These are phyloP conservation scores for Argentina silus DNA, from an alignment of 2,797 vertebrate species.

Conservation along the genomic window DNA sequence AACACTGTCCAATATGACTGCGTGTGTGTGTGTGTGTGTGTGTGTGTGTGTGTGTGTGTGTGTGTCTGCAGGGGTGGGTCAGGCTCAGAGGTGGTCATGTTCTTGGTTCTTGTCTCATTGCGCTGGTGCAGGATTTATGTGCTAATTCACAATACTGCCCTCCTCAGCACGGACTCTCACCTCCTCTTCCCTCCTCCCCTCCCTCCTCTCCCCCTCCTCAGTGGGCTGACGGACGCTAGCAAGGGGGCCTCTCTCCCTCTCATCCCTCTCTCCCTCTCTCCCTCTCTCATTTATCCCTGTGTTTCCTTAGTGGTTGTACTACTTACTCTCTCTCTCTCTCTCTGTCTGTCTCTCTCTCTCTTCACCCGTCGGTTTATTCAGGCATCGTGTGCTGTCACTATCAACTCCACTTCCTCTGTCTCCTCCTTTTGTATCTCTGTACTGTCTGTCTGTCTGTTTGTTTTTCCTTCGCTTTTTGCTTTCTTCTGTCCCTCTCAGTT, in stretches of 20 bases:
- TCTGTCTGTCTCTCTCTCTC: neutral
- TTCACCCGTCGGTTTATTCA: neutral
- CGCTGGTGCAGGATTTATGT: slow-evolving; percentile 14
- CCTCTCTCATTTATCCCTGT: neutral
- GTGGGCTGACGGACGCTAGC: slow-evolving; percentile 26
- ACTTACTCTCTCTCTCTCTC: neutral
- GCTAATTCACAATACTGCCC: slow-evolving; percentile 12
- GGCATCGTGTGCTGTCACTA: neutral
- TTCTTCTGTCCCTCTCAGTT: slow-evolving; percentile 19
- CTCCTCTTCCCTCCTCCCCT: neutral
- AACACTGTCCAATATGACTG: neutral
- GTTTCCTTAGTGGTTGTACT: neutral
- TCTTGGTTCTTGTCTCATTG: slow-evolving; percentile 4
- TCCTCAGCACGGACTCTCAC: slow-evolving; percentile 11
- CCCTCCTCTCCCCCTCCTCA: too few relatives aligned
- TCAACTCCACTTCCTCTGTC: neutral
- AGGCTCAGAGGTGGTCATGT: slow-evolving; percentile 6
- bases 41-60: slow-evolving; percentile 36
- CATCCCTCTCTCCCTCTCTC: neutral
- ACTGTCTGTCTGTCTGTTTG: neutral
- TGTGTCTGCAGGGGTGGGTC: neutral
- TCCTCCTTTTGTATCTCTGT: slow-evolving; percentile 23
- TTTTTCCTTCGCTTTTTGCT: slow-evolving; percentile 9
- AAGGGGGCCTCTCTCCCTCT: neutral
- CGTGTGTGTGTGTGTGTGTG: slow-evolving; percentile 40